These are phyloP conservation scores for Polyploca ridens DNA, from an alignment of 2,888 invertebrate genomes.

Conservation along the genomic window DNA sequence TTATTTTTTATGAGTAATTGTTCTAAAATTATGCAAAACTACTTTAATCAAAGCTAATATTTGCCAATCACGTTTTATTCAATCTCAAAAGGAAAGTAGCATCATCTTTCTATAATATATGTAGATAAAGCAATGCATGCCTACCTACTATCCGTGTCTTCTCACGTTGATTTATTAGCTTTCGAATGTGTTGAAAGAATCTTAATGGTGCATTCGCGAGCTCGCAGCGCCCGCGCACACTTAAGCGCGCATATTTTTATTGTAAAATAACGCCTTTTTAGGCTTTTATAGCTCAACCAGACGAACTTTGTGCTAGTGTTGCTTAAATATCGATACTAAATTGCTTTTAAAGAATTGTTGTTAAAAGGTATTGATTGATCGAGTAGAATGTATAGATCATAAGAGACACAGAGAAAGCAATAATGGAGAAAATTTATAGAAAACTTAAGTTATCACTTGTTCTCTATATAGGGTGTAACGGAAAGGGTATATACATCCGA, in stretches of 20 bases:
- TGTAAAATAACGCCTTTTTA: constrained; percentile 42
- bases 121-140: constrained; percentile 25
- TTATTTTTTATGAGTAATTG: background rate
- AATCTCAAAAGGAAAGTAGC: background rate
- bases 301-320: background rate
- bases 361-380: too few relatives aligned
- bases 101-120: background rate
- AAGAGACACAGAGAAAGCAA: too few relatives aligned
- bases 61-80: background rate
- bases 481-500: too few relatives aligned
- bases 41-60: background rate
- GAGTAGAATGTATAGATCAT: too few relatives aligned
- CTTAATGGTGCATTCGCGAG: constrained; percentile 47
- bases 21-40: background rate
- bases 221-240: constrained; percentile 22
- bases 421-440: too few relatives aligned
- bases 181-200: constrained; percentile 40
- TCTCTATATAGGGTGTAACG: too few relatives aligned
- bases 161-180: constrained; percentile 43
- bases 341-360: too few relatives aligned
- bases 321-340: background rate
- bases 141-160: constrained; percentile 27
- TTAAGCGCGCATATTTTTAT: constrained; percentile 36
- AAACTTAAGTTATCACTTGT: too few relatives aligned
- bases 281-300: constrained; percentile 29